Percentiles rank a stretch among this genome's conserved stretches.
These are phyloP conservation scores for Cynocephalus volans DNA, from an alignment of 2,113 vertebrate species.

Conservation along the genomic window DNA sequence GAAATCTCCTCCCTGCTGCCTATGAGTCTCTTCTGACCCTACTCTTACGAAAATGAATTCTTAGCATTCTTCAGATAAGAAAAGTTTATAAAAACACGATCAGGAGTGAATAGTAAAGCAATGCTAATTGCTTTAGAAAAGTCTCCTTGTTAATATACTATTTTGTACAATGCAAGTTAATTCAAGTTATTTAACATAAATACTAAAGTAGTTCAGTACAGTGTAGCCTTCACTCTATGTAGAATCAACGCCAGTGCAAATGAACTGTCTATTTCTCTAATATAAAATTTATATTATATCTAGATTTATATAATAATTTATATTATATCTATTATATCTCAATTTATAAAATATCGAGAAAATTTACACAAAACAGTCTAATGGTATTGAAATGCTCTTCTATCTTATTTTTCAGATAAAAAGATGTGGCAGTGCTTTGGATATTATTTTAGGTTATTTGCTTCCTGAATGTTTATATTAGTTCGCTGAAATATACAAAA, in stretches of 20 bases:
- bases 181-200: neutral
- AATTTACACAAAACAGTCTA: neutral
- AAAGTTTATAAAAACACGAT: neutral
- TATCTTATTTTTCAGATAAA: slow-evolving; percentile 74
- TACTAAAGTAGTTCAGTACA: neutral
- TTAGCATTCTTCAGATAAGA: neutral
- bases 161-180: neutral
- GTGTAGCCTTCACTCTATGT: neutral
- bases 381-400: neutral
- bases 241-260: neutral
- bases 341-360: neutral
- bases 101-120: neutral
- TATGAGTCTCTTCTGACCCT: neutral
- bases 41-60: slow-evolving; percentile 34
- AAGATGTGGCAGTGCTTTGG: neutral
- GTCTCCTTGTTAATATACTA: neutral
- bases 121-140: neutral
- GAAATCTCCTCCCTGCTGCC: neutral
- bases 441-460: slow-evolving; percentile 60
- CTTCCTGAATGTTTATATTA: neutral
- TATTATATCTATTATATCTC: too few species aligned
- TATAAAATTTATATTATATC: too few species aligned
- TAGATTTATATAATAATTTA: too few species aligned
- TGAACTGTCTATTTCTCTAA: neutral
- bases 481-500: neutral